Conservation (phyloP, 1,140 invertebrate species). For the Sitobion miscanthi region DNA sequence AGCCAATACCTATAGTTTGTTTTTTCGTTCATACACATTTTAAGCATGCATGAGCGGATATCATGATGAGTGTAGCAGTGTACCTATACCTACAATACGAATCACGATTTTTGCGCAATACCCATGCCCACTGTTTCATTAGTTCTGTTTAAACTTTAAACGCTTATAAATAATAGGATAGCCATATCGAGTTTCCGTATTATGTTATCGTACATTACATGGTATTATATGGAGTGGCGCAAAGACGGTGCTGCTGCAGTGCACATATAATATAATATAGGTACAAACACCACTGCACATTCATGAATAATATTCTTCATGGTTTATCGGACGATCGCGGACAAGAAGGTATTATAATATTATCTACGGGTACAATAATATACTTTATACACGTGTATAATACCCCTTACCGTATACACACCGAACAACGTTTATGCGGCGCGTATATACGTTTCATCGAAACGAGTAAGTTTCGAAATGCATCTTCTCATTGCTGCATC, state of each 20-base stretch:
- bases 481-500: neutral
- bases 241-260: neutral
- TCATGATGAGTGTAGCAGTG: neutral
- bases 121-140: neutral
- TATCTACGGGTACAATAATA: neutral
- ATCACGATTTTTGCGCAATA: neutral
- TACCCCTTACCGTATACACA: too few relatives aligned
- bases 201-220: too few relatives aligned
- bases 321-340: neutral
- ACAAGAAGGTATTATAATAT: neutral
- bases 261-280: neutral
- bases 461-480: neutral
- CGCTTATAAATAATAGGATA: neutral
- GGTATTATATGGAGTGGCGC: too few relatives aligned
- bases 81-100: neutral
- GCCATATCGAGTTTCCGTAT: neutral
- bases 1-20: neutral
- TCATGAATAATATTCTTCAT: neutral
- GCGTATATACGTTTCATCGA: neutral
- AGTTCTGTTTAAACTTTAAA: neutral
- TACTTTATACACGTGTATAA: neutral
- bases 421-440: neutral
- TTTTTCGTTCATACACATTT: neutral
- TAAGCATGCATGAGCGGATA: neutral
- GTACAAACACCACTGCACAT: neutral